Conservation (phyloP, 2,888 invertebrate species). For the Lottia gigantea region DNA sequence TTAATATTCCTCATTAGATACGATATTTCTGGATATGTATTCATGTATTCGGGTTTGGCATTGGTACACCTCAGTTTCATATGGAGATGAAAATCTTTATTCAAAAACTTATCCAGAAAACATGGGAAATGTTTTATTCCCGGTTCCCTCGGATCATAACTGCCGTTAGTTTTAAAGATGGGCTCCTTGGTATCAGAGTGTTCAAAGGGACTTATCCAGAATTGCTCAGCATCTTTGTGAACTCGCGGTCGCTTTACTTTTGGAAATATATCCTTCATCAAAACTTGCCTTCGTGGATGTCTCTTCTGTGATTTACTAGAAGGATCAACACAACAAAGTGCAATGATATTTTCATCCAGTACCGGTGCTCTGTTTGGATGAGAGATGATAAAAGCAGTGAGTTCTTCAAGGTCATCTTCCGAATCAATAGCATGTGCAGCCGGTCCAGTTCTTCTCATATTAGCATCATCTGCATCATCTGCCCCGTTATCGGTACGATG, state of each 20-base stretch:
- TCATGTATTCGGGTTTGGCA: constrained; percentile 3
- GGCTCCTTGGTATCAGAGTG: neutral
- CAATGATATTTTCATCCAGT: too few relatives aligned
- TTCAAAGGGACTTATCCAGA: constrained; percentile 23
- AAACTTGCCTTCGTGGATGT: neutral
- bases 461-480: too few relatives aligned
- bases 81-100: constrained; percentile 12
- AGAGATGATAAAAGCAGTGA: too few relatives aligned
- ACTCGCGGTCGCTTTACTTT: neutral
- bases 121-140: constrained; percentile 5
- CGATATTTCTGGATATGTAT: neutral
- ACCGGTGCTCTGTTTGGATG: too few relatives aligned
- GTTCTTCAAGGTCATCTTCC: too few relatives aligned
- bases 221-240: neutral
- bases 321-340: too few relatives aligned
- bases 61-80: neutral
- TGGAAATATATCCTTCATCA: neutral
- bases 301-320: neutral
- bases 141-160: neutral
- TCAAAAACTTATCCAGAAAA: constrained; percentile 12
- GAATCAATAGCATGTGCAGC: too few relatives aligned
- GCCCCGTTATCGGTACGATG: too few relatives aligned
- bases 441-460: too few relatives aligned
- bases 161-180: constrained; percentile 5
- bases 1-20: constrained; percentile 18